Evolutionary conservation across 2,797 vertebrate genomes (phyloP), one percentile per base, ranked within the genome.

Genomic region (Margarornis squamiger): DNA sequence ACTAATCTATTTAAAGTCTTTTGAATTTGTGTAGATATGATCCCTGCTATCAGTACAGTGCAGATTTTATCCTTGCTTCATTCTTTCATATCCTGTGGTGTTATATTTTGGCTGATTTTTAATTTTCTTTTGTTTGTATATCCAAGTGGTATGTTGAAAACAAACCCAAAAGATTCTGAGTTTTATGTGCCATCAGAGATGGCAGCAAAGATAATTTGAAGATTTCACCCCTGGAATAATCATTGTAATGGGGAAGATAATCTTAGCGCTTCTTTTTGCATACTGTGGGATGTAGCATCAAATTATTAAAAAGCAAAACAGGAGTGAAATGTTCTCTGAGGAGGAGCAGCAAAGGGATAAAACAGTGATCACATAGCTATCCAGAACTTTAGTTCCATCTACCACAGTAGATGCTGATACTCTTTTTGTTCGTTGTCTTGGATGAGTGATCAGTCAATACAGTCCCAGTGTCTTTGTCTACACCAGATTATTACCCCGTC

Each of bases 391-490:
- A 55, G 13, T n/a, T 84, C 24, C 22, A n/a, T 49, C 32, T 67
- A 43, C 14, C 15, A 34, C 16, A 54, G 18, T 11, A 54, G 48
- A 18, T 80, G 23, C 29, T 51, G 46, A 19, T 36, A 16, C 1
- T 34, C 4, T 54, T 88, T 71, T 11, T 83, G 38, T 48, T 82
- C 21, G 11, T 51, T 54, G 9, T n/a, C 27, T 75, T 30, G 16
- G 10, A 16, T 39, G 27, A 85, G 29, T 34, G 12, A 83, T 11
- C 10, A 54, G 12, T 43, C 7, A 13, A 9, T 48, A 34, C 13
- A 0, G 1, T 19, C 4, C 4, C 1, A 0, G 12, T 49, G 18
- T 83, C 59, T 55, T 75, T 29, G 14, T 43, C 29, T 73, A 9
- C 8, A 52, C 13, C 10, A 76, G 38, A 19, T 14, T 49, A 16